Evolutionary conservation across 2,888 invertebrate genomes (phyloP), one percentile per base, ranked within the genome.

Genomic region (Lepidonotus clava): DNA sequence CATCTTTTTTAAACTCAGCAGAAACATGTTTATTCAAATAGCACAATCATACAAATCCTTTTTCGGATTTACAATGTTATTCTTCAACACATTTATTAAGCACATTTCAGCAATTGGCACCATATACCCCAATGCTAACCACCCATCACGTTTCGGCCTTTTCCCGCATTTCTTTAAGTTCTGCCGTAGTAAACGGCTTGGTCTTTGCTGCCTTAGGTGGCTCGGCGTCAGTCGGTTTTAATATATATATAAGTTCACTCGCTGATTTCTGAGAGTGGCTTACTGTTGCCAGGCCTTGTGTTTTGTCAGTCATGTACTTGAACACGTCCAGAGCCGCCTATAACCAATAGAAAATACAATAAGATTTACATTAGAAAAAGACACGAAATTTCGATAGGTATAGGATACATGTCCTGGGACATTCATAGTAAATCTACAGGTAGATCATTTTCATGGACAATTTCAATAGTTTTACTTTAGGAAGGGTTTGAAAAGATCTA

Each of bases 261-360:
- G 34, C 71, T 2, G 71, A 71, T n/a, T 71, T 71, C 71, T 71
- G 71, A 6, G 71, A 11, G 34, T 71, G 71, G 36, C 71, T n/a
- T 38, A 71, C 71, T 34, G 36, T 71, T 1, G 34, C 34, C 18
- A 71, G 8, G 38, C 38, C 71, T 1, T 32, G 34, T 14, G 71
- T 71, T 5, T 38, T 5, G 18, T 32, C 71, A 1, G 71, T 38
- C 8, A 71, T 38, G 24, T 36, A 36, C 38, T 71, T 71, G 71
- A 71, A 71, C 21, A 71, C 71, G 38, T 71, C 71, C 11, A 71
- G 36, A 1, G 38, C 36, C 5, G 36, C 34, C 71, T 71, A 38
- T 1, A 71, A 71, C 14, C n/a, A 56, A 56, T 46, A 46, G 8
- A 46, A 46, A 46, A 46, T 46, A n/a, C n/a, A n/a, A n/a, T n/a